Evolutionary conservation across 2,888 invertebrate genomes (phyloP).

Genomic region (Melipona bicolor): DNA sequence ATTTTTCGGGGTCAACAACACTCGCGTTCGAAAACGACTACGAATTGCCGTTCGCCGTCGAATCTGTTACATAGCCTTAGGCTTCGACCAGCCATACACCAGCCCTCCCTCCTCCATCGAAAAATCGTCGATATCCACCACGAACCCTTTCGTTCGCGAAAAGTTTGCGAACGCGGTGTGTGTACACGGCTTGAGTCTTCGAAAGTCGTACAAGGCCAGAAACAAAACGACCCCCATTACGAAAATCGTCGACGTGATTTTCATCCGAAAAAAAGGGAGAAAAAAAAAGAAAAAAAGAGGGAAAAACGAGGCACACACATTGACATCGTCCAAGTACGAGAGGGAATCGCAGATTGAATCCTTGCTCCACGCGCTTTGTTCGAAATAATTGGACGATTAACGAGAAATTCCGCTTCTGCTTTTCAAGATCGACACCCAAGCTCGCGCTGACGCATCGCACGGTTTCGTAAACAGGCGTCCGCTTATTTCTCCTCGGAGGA

Average conservation of each 20-base stretch:
- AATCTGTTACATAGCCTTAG: not conserved
- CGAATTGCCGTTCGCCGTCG: not conserved
- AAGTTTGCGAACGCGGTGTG: conserved; percentile 7
- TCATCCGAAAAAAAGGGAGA: not conserved
- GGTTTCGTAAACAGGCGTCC: conserved; percentile 49
- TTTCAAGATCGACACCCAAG: conserved; percentile 53
- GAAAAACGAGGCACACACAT: not conserved
- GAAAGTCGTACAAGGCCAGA: conserved; percentile 27
- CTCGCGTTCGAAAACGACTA: not conserved
- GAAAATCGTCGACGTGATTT: not conserved
- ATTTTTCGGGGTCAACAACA: not conserved
- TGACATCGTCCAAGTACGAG: not conserved
- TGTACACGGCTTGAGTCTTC: conserved; percentile 42
- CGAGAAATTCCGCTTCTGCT: conserved; percentile 39
- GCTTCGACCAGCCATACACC: too few relatives aligned
- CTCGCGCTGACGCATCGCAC: conserved; percentile 23
- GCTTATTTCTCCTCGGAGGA: conserved; percentile 46
- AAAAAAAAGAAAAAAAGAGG: not conserved
- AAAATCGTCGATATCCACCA: not conserved
- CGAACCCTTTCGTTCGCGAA: conserved; percentile 15
- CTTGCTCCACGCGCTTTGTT: conserved; percentile 46
- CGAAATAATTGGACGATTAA: conserved; percentile 53
- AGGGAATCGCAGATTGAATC: conserved; percentile 39
- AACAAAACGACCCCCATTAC: not conserved
- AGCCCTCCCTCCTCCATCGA: not conserved